These are phyloP conservation scores for Drosophila recens DNA, from an alignment of 2,888 invertebrate species.

Conservation along the genomic window DNA sequence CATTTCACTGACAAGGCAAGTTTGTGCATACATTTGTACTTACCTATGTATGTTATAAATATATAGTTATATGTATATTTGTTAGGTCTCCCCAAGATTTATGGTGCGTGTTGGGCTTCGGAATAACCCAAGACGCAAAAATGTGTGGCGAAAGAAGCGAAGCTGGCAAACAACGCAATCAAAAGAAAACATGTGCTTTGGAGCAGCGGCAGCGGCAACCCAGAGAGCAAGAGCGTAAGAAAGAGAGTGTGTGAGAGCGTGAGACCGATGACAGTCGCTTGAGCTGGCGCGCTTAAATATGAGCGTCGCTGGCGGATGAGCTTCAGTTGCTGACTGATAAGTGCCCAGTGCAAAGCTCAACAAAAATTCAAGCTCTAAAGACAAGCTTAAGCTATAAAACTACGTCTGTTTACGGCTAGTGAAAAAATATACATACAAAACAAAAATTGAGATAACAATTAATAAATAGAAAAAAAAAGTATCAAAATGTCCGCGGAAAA, in stretches of 20 bases:
- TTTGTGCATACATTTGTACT: constrained; percentile 10
- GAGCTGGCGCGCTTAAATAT: constrained; percentile 72
- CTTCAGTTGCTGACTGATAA: constrained; percentile 74
- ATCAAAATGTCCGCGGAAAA: constrained; percentile 76
- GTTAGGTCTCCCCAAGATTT: constrained; percentile 57
- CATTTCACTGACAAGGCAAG: constrained; percentile 58
- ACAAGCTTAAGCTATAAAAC: constrained; percentile 13
- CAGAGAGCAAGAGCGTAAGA: constrained; percentile 23
- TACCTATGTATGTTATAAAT: neutral
- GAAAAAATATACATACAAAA: constrained; percentile 16
- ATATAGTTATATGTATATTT: constrained; percentile 2
- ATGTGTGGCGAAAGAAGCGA: constrained; percentile 51
- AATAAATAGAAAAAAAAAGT: constrained; percentile 1
- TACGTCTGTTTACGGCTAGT: constrained; percentile 26
- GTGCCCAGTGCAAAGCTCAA: constrained; percentile 58
- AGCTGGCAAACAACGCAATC: constrained; percentile 50
- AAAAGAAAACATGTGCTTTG: constrained; percentile 72
- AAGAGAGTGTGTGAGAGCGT: constrained; percentile 6
- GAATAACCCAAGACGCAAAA: constrained; percentile 70
- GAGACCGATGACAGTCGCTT: neutral
- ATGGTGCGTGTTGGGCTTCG: constrained; percentile 57
- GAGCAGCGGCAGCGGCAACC: constrained; percentile 1
- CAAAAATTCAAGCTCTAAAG: constrained; percentile 13
- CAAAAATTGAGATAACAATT: constrained; percentile 6
- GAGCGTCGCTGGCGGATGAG: constrained; percentile 55